A percentile compares a stretch with the other conserved stretches of the same genome.
Conservation (phyloP, 2,797 vertebrate genomes). For the Lates japonicus region DNA sequence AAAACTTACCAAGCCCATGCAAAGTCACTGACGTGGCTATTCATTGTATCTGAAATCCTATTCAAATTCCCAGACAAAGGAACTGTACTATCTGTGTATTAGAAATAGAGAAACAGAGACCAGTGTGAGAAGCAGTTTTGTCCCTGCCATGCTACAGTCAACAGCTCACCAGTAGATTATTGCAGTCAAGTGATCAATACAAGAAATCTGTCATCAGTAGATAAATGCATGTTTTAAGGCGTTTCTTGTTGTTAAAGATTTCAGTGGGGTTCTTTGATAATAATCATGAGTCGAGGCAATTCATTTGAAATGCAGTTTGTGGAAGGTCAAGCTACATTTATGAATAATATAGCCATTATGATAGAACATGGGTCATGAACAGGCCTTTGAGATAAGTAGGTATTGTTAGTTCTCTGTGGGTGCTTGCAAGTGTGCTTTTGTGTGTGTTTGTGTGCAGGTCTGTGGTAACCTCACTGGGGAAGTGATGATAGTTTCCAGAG, state of each 20-base stretch:
- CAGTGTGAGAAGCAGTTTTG: background rate
- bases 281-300: background rate
- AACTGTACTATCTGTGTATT: background rate
- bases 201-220: background rate
- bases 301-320: background rate
- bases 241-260: constrained; percentile 17
- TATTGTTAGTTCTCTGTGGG: constrained; percentile 9
- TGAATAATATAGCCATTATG: constrained; percentile 38
- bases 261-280: background rate
- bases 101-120: background rate
- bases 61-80: background rate
- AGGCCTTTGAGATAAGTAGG: constrained; percentile 19
- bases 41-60: background rate
- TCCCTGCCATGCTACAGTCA: background rate
- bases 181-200: constrained; percentile 10
- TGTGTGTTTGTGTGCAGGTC: constrained; percentile 9
- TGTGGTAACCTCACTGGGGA: constrained; percentile 14
- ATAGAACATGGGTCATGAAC: constrained; percentile 21
- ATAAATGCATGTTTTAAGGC: background rate
- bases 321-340: background rate
- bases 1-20: background rate
- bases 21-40: background rate
- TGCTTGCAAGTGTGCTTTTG: constrained; percentile 26
- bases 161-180: background rate
- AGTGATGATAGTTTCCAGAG: constrained; percentile 55